phyloP scores from a whole-genome alignment of 2,113 vertebrate genomes.

The Cololabis saira region DNA sequence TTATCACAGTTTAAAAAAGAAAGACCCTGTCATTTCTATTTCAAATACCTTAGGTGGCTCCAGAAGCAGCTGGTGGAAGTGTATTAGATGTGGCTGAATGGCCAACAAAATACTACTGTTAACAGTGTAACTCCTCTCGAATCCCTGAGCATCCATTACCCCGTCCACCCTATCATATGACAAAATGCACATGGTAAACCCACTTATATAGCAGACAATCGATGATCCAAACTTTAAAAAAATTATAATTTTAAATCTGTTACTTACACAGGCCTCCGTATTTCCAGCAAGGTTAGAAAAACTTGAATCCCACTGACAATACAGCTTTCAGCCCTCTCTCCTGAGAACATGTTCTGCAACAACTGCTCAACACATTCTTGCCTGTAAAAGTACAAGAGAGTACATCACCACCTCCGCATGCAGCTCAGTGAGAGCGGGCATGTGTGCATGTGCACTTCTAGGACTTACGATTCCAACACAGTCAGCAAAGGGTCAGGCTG shows the following conservation, averaged over 20 bases:
- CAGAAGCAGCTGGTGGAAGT: constrained; percentile 96
- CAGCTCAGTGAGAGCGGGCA: neutral
- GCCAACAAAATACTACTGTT: constrained; percentile 89
- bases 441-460: neutral
- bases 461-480: constrained; percentile 92
- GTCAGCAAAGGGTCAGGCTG: constrained; percentile 91
- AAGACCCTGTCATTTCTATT: no score
- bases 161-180: constrained; percentile 75
- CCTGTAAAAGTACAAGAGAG: constrained; percentile 72
- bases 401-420: neutral
- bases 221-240: neutral
- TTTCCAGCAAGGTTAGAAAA: constrained; percentile 91
- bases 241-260: constrained; percentile 8
- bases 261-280: constrained; percentile 90
- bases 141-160: constrained; percentile 80
- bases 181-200: neutral
- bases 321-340: constrained; percentile 87
- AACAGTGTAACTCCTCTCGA: constrained; percentile 85
- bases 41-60: constrained; percentile 90
- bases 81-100: constrained; percentile 90
- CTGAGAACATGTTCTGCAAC: constrained; percentile 94
- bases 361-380: constrained; percentile 93
- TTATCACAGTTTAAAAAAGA: no score
- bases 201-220: constrained; percentile 7
- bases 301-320: constrained; percentile 94